phyloP scores from a whole-genome alignment of 2,113 vertebrate genomes.

The Clupea harengus region DNA sequence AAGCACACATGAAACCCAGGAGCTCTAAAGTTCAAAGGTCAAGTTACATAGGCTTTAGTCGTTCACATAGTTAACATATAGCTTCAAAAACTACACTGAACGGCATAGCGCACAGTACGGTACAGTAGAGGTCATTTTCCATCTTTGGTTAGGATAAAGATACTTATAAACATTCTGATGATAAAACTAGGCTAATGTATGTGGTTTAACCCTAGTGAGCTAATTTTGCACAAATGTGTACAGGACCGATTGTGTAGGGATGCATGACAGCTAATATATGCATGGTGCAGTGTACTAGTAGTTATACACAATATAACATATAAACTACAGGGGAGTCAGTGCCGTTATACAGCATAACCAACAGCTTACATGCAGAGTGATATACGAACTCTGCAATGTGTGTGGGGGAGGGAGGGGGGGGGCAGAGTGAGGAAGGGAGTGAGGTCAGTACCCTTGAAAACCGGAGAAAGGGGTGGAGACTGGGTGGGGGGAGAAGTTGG shows the following conservation, averaged over 20 bases:
- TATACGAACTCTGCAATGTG: background rate
- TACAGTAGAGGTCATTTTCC: background rate
- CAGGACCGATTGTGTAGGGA: too few relatives aligned
- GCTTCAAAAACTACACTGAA: background rate
- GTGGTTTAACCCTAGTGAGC: background rate
- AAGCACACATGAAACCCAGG: slow-evolving; percentile 51
- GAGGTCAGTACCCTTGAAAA: slow-evolving; percentile 77
- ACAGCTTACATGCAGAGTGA: background rate
- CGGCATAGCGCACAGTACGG: background rate
- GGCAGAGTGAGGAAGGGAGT: slow-evolving; percentile 48
- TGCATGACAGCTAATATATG: too few relatives aligned
- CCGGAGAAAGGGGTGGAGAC: slow-evolving; percentile 71
- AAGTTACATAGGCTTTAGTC: background rate
- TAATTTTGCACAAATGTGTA: too few relatives aligned
- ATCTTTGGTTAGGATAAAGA: background rate
- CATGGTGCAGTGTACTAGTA: background rate
- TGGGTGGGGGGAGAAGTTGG: slow-evolving; percentile 76
- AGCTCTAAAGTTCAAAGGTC: slow-evolving; percentile 27
- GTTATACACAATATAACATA: background rate
- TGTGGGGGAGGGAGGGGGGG: background rate
- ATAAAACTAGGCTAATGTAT: background rate
- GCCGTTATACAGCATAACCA: background rate
- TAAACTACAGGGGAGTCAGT: background rate
- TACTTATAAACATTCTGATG: background rate
- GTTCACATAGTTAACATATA: background rate